A percentile compares a stretch with the other conserved stretches of the same genome.
phyloP scores from a whole-genome alignment of 1,140 invertebrate species.

The Drosophila leontia region DNA sequence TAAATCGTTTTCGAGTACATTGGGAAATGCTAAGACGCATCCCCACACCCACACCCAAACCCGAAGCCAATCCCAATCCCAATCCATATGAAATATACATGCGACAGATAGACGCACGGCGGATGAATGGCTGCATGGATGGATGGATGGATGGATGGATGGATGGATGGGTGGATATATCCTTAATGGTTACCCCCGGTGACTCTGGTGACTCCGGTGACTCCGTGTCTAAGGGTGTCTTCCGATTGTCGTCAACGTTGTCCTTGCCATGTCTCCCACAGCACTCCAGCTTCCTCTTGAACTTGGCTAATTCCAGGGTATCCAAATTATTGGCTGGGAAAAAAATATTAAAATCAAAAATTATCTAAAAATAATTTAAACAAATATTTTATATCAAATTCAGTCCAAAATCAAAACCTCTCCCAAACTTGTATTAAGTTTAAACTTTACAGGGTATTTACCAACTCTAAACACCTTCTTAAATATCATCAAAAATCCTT shows the following conservation, averaged over 20 bases:
- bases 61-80: constrained; percentile 24
- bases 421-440: background rate
- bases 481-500: constrained; percentile 16
- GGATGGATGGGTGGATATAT: constrained; percentile 37
- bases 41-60: background rate
- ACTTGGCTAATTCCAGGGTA: constrained; percentile 1
- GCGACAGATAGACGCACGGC: constrained; percentile 57
- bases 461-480: background rate
- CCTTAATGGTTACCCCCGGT: constrained; percentile 71
- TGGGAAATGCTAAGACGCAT: constrained; percentile 75
- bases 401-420: fast-evolving
- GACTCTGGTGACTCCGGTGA: constrained; percentile 50
- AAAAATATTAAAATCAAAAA: background rate
- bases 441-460: background rate
- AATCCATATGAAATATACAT: constrained; percentile 59
- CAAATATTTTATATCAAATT: background rate
- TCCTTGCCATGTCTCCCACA: constrained; percentile 15
- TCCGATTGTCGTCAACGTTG: constrained; percentile 72
- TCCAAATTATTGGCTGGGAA: background rate
- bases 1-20: constrained; percentile 83
- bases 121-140: constrained; percentile 34
- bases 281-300: background rate
- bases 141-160: constrained; percentile 22
- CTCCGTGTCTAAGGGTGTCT: constrained; percentile 69
- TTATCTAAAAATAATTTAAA: background rate